phyloP scores from a whole-genome alignment of 1,140 invertebrate species.

The Philaenus spumarius region DNA sequence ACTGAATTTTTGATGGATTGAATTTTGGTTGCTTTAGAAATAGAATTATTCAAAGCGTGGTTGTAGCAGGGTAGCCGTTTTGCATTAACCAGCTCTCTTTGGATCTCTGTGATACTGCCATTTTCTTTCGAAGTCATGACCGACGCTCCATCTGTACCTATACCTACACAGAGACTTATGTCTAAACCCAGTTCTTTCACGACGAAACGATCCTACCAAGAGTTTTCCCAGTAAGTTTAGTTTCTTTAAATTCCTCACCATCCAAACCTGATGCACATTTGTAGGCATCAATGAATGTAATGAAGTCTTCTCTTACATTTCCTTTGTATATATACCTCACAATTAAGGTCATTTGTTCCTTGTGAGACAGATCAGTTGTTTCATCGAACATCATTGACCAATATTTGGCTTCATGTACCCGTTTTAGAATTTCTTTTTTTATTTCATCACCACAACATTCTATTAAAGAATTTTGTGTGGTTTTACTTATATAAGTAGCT shows the following conservation, averaged over 20 bases:
- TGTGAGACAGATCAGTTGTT: slow-evolving; percentile 32
- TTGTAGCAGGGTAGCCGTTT: slow-evolving; percentile 27
- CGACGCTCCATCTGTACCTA: slow-evolving; percentile 30
- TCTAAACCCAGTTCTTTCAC: slow-evolving; percentile 26
- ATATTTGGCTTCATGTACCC: slow-evolving; percentile 23
- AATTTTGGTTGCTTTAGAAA: slow-evolving; percentile 24
- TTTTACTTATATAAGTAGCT: slow-evolving; percentile 33
- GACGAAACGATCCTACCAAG: slow-evolving; percentile 25
- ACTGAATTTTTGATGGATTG: too few species aligned
- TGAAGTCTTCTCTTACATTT: slow-evolving; percentile 30
- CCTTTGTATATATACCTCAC: slow-evolving; percentile 26
- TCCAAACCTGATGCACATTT: too few species aligned
- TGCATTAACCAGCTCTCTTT: slow-evolving; percentile 25
- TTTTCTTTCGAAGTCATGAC: slow-evolving; percentile 29
- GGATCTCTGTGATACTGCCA: slow-evolving; percentile 25
- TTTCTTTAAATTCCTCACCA: slow-evolving; percentile 18
- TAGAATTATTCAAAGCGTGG: slow-evolving; percentile 29
- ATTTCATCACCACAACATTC: slow-evolving; percentile 29
- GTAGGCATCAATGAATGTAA: slow-evolving; percentile 28
- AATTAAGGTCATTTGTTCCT: slow-evolving; percentile 29
- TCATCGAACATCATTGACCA: slow-evolving; percentile 33
- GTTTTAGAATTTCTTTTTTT: slow-evolving; percentile 22
- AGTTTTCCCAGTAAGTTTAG: slow-evolving; percentile 22
- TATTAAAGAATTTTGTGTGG: slow-evolving; percentile 34
- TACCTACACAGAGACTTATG: slow-evolving; percentile 28